Conservation (phyloP, 2,113 vertebrate genomes). For the Nothobranchius kuhntae region DNA sequence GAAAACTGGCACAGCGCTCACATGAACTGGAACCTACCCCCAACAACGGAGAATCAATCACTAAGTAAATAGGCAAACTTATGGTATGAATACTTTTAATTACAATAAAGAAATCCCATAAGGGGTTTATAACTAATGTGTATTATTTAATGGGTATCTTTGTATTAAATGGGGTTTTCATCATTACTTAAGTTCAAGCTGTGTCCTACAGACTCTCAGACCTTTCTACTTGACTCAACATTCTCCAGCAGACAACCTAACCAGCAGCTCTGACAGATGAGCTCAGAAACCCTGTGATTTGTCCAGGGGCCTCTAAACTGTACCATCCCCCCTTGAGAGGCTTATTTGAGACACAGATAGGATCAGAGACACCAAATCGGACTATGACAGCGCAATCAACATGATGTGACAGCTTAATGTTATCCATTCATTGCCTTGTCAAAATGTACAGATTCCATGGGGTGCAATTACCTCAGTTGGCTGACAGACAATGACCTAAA, state of each 20-base stretch:
- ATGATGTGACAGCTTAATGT: constrained; percentile 45
- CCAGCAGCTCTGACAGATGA: constrained; percentile 27
- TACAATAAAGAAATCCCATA: no score
- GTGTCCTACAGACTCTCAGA: constrained; percentile 22
- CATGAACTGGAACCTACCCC: no score
- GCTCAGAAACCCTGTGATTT: constrained; percentile 45
- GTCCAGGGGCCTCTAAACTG: constrained; percentile 38
- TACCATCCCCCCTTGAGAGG: constrained; percentile 3
- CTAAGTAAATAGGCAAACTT: no score
- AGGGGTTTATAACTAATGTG: no score
- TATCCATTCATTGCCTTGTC: constrained; percentile 40
- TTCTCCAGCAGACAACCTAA: constrained; percentile 34
- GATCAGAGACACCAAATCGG: constrained; percentile 15
- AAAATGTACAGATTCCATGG: constrained; percentile 14
- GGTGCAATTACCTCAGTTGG: constrained; percentile 36
- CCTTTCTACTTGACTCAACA: constrained; percentile 34
- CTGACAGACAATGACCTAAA: constrained; percentile 7
- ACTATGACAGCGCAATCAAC: constrained; percentile 6
- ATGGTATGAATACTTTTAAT: no score
- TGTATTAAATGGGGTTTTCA: no score
- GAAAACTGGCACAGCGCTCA: no score
- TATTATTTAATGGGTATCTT: no score
- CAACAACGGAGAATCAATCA: no score
- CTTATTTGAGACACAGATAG: constrained; percentile 8
- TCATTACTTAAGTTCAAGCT: no score